A percentile compares a stretch with the other conserved stretches of the same genome.
phyloP scores from a whole-genome alignment of 2,113 vertebrate species.

The Orientallactaga bullata region DNA sequence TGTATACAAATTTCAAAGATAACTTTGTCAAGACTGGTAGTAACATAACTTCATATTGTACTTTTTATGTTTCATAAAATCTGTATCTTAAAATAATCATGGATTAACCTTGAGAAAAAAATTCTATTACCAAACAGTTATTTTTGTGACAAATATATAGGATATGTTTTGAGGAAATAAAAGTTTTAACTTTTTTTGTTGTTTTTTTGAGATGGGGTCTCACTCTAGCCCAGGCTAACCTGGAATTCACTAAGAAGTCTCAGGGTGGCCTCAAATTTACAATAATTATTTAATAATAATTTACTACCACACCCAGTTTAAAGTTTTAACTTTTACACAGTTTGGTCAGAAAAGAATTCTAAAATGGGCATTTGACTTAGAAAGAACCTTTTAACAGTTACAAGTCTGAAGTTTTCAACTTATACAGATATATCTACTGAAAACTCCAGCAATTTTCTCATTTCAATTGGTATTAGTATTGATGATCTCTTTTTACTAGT shows the following conservation, averaged over 20 bases:
- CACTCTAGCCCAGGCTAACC: too few relatives aligned
- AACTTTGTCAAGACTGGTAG: not conserved
- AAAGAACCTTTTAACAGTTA: constrained; percentile 35
- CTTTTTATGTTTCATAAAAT: not conserved
- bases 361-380: constrained; percentile 1
- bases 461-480: not conserved
- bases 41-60: not conserved
- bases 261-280: too few relatives aligned
- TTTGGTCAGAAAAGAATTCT: constrained; percentile 28
- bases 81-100: constrained; percentile 9
- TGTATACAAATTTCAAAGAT: not conserved
- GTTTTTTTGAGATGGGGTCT: too few relatives aligned
- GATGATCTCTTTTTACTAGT: not conserved
- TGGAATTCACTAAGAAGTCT: too few relatives aligned
- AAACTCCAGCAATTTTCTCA: constrained; percentile 55
- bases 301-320: not conserved
- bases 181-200: too few relatives aligned
- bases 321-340: constrained; percentile 22
- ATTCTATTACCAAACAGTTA: not conserved
- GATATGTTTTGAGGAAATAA: constrained; percentile 20
- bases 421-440: constrained; percentile 1
- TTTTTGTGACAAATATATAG: not conserved
- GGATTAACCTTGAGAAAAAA: not conserved
- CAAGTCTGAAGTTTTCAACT: constrained; percentile 52
- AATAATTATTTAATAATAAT: too few relatives aligned